Evolutionary conservation across 2,888 invertebrate species (phyloP).

Genomic region (Prionchulus punctatus): DNA sequence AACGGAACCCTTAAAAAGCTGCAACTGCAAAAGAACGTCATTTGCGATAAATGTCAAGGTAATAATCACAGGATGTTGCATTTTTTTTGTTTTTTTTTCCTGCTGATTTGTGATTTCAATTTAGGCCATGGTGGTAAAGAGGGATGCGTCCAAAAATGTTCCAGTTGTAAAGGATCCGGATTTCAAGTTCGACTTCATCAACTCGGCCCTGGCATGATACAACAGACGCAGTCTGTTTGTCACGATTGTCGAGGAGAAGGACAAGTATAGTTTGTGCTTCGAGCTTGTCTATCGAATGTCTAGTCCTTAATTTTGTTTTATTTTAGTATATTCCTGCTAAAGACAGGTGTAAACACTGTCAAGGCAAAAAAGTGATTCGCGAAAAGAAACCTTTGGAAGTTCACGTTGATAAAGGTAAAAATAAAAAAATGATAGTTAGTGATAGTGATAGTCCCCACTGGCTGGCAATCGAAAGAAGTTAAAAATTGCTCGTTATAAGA

Average conservation of each 20-base stretch:
- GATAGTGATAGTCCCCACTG: not conserved
- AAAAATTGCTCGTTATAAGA: not conserved
- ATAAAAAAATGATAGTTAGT: not conserved
- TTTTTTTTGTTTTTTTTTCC: not conserved
- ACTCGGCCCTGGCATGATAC: slow-evolving; percentile 58
- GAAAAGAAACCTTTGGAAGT: slow-evolving; percentile 88
- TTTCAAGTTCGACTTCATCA: slow-evolving; percentile 59
- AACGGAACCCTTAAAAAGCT: slow-evolving; percentile 80
- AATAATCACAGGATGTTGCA: slow-evolving; percentile 13
- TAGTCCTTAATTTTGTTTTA: not conserved
- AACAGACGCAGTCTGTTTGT: slow-evolving; percentile 78
- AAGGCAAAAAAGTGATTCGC: slow-evolving; percentile 69
- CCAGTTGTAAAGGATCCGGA: slow-evolving; percentile 71
- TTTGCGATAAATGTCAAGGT: slow-evolving; percentile 90
- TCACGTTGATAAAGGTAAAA: slow-evolving; percentile 55
- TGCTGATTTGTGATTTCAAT: not conserved
- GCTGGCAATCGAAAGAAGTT: not conserved
- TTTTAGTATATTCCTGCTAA: slow-evolving; percentile 42
- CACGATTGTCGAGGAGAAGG: slow-evolving; percentile 67
- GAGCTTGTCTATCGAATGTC: not conserved
- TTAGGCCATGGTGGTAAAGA: slow-evolving; percentile 70
- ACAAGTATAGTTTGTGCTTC: slow-evolving; percentile 51
- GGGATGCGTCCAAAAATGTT: slow-evolving; percentile 69
- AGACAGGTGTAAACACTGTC: slow-evolving; percentile 80
- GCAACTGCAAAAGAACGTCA: slow-evolving; percentile 79